Evolutionary conservation across 2,888 invertebrate genomes (phyloP), one percentile per base, ranked within the genome.

Genomic region (Seladonia tumulorum): DNA sequence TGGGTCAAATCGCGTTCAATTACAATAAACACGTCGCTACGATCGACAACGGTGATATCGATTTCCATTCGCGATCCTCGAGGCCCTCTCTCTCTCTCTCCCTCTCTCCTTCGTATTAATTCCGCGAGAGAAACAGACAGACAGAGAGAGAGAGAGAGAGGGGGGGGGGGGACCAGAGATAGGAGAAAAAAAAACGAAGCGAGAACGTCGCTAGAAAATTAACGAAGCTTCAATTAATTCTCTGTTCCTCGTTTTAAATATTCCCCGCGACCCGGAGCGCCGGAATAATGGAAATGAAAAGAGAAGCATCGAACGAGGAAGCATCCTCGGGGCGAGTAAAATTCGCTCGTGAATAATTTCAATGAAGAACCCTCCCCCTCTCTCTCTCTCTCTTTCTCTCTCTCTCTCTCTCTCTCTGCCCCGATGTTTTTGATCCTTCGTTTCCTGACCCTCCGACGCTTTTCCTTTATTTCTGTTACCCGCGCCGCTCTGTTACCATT

Each of bases 11-110:
- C 84, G 77, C 70, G 85, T 71, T 57, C 74, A 70, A 85, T 84
- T 84, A 80, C 85, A 80, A 85, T 80, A 84, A 80, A 84, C 74
- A 85, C 70, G 63, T 60, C 42, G 79, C 29, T 76, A 68, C 83
- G 75, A 79, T 85, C 83, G 85, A 72, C 85, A 63, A 25, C 35
- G 63, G 49, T 22, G 14, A 60, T 71, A 85, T 83, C 83, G 83
- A 83, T 83, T 85, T 68, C 71, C 76, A 39, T 74, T 74, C 47
- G 39, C 77, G 82, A 78, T 63, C 70, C 77, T 84, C 68, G 39
- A 68, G 12, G 35, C 57, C 0, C 49, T 49, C 25, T 12, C 25
- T 14, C 12, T 63, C 25, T 29, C 63, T 7, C 35, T 66, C 35
- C 2, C 29, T 35, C 35, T 0, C 35, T 18, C 18, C 66, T 18